Evolutionary conservation across 2,113 vertebrate species (phyloP).

Genomic region (Stercorarius parasiticus): DNA sequence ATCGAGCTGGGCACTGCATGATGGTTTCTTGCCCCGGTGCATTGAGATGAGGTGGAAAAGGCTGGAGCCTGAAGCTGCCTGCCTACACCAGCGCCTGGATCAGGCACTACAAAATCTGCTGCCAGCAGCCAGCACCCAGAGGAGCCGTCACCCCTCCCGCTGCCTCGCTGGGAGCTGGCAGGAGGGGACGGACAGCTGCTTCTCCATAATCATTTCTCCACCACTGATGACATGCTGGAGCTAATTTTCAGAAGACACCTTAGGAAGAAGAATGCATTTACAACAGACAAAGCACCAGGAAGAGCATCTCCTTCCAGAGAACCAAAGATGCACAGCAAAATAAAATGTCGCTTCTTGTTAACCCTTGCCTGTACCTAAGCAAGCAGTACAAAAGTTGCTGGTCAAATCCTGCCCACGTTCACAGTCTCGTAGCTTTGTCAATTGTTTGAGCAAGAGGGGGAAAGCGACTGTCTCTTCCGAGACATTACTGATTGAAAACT

Average conservation of each 20-base stretch:
- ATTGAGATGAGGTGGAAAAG: not conserved
- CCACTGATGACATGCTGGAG: conserved; percentile 25
- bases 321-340: conserved; percentile 14
- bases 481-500: not conserved
- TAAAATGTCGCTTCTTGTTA: conserved; percentile 19
- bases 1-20: not conserved
- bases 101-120: not conserved
- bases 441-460: not conserved
- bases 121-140: conserved; percentile 54
- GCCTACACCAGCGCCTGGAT: not conserved
- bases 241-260: conserved; percentile 52
- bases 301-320: conserved; percentile 34
- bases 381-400: not conserved
- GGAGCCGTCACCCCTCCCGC: conserved; percentile 30
- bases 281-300: conserved; percentile 19
- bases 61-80: not conserved
- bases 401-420: not conserved
- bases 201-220: conserved; percentile 62
- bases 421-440: not conserved
- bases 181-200: conserved; percentile 60
- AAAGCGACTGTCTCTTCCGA: not conserved
- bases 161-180: conserved; percentile 42
- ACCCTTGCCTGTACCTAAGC: not conserved
- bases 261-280: conserved; percentile 58
- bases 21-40: not conserved